Conservation (phyloP, 2,888 invertebrate species). For the Dasypolia templi region DNA sequence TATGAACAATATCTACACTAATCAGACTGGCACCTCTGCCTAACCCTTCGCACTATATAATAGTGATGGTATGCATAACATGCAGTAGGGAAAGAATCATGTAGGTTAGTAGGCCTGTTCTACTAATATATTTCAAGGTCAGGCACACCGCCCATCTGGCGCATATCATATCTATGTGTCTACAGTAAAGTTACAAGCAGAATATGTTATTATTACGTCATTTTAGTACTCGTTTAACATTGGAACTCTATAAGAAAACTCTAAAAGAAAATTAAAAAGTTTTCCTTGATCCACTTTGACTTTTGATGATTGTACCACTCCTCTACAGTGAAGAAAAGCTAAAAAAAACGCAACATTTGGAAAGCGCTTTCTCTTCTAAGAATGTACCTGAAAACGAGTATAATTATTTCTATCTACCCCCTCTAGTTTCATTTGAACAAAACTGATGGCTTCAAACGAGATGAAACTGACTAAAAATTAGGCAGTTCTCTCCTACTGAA, state of each 20-base stretch:
- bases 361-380: background rate
- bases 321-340: background rate
- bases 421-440: conserved; percentile 15
- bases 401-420: background rate
- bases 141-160: background rate
- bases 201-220: background rate
- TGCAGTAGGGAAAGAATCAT: background rate
- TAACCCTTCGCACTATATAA: too few species aligned
- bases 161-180: conserved; percentile 24
- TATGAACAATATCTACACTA: too few species aligned
- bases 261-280: background rate
- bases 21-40: background rate
- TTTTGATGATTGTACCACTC: background rate
- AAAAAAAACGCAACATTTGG: background rate
- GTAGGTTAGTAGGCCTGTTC: conserved; percentile 30
- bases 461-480: conserved; percentile 15
- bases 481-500: background rate
- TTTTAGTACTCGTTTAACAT: background rate
- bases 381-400: background rate
- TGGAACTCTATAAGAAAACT: background rate
- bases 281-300: background rate
- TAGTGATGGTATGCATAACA: background rate
- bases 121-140: conserved; percentile 30
- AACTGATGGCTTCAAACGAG: conserved; percentile 16
- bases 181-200: background rate